phyloP scores from a whole-genome alignment of 2,113 vertebrate species.

The Caranx ignobilis region DNA sequence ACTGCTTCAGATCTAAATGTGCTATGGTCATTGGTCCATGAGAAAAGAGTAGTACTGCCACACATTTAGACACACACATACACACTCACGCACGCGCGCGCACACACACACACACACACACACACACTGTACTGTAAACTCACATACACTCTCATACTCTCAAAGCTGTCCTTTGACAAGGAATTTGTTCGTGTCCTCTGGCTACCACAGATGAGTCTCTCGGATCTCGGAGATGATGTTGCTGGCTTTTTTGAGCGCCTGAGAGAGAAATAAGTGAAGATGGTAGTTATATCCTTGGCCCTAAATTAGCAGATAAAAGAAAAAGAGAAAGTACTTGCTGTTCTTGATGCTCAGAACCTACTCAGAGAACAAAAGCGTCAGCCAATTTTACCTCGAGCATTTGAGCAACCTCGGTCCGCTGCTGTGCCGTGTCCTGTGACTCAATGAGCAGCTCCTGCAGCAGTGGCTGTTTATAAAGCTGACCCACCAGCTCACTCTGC shows the following conservation, averaged over 20 bases:
- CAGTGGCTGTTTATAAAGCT: slow-evolving; percentile 86
- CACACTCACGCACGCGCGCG: neutral
- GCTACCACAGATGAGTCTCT: slow-evolving; percentile 89
- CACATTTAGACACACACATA: slow-evolving; percentile 20
- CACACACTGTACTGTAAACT: slow-evolving; percentile 52
- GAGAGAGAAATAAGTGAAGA: slow-evolving; percentile 33
- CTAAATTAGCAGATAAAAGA: slow-evolving; percentile 12
- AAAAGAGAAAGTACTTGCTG: slow-evolving; percentile 17
- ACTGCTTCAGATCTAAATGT: slow-evolving; percentile 48
- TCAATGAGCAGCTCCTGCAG: slow-evolving; percentile 86
- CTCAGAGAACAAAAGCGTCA: slow-evolving; percentile 48
- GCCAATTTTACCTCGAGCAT: slow-evolving; percentile 85
- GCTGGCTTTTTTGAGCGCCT: slow-evolving; percentile 87
- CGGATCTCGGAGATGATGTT: slow-evolving; percentile 89
- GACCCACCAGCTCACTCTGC: slow-evolving; percentile 89
- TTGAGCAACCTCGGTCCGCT: slow-evolving; percentile 84
- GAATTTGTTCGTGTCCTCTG: slow-evolving; percentile 42
- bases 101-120: slow-evolving; percentile 20
- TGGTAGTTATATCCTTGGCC: slow-evolving; percentile 17
- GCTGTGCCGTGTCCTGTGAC: slow-evolving; percentile 88
- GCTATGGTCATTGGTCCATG: slow-evolving; percentile 61
- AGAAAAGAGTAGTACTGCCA: slow-evolving; percentile 45
- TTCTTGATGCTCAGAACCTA: neutral
- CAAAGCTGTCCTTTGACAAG: slow-evolving; percentile 52
- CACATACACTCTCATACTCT: slow-evolving; percentile 69